Base-by-base conservation (phyloP, 2,797 vertebrate species). In the Remorina albescens region DNA sequence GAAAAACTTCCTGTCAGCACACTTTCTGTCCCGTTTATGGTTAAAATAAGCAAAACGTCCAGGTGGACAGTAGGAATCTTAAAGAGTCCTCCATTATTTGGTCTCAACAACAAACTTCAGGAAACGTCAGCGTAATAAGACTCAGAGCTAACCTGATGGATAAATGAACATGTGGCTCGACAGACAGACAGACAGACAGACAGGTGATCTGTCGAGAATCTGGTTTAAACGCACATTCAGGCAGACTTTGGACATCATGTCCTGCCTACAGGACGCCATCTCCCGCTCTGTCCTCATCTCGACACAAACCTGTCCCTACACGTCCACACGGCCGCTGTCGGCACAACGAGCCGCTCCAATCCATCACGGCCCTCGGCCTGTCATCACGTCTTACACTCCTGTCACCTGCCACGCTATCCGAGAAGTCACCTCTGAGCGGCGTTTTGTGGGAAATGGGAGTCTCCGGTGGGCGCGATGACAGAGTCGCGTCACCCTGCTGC, bases 371-470 rank as follows among this genome's bases (percentile, higher is more conserved):
- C 32, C 10, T 18, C 46, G 32, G 28, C 59, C 85, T 75, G 71
- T 89, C 88, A 78, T 49, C 83, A 21, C 32, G 2, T 58, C 65
- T 61, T 81, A 59, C 72, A 65, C 71, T 65, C 61, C 70, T 21
- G 71, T 74, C 79, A 65, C 68, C 55, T 23, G 0, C 41, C 2
- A 8, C 1, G 73, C 64, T 64, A 67, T 42, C 47, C 0, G 28
- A 86, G 76, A 69, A 79, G 86, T 84, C 81, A 54, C 72, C 65
- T 71, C 60, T 64, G 56, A 80, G 61, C 82, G 75, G 66, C 50
- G 85, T 62, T 67, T 73, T 83, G 34, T 87, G 85, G 86, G 88
- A 80, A 86, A 82, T 67, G n/a, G 63, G 80, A 82, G 86, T 86
- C 73, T 68, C 12, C 23, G 51, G 34, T 10, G 16, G 30, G 26